Percentiles rank a stretch among this genome's conserved stretches.
Conservation (phyloP, 2,888 invertebrate species). For the Mythimna pallens region DNA sequence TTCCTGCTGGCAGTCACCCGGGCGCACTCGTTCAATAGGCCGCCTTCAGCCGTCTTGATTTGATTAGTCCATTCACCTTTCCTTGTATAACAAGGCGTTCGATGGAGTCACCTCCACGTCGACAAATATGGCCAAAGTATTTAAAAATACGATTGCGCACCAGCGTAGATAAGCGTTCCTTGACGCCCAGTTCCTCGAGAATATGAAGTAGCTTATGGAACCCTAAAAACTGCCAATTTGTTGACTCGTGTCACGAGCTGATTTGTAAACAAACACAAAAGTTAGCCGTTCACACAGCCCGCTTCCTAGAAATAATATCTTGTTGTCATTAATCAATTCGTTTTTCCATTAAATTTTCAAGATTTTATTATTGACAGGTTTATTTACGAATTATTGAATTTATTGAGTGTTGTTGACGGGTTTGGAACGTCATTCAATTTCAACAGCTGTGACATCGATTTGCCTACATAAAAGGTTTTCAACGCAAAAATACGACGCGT, state of each 20-base stretch:
- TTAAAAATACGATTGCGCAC: too few species aligned
- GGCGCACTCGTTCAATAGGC: too few species aligned
- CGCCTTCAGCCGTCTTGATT: too few species aligned
- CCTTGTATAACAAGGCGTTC: too few species aligned
- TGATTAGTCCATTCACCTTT: too few species aligned
- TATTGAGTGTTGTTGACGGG: neutral
- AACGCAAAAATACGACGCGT: neutral
- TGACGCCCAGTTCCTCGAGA: too few species aligned
- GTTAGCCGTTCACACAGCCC: constrained; percentile 41
- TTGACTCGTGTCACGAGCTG: constrained; percentile 52
- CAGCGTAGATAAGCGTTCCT: too few species aligned
- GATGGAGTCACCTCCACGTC: too few species aligned
- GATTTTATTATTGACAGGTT: constrained; percentile 11
- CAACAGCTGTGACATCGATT: neutral
- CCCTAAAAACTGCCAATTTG: constrained; percentile 37
- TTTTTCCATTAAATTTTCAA: constrained; percentile 18
- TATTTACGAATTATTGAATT: neutral
- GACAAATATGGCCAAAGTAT: too few species aligned
- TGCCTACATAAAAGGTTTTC: neutral
- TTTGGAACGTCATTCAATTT: neutral
- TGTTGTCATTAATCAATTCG: constrained; percentile 43
- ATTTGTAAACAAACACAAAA: constrained; percentile 58
- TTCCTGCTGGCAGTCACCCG: too few species aligned
- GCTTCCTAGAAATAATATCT: constrained; percentile 27
- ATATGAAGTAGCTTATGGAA: neutral